Base-by-base conservation (phyloP, 2,797 vertebrate genomes). In the Cheirogaleus major region DNA sequence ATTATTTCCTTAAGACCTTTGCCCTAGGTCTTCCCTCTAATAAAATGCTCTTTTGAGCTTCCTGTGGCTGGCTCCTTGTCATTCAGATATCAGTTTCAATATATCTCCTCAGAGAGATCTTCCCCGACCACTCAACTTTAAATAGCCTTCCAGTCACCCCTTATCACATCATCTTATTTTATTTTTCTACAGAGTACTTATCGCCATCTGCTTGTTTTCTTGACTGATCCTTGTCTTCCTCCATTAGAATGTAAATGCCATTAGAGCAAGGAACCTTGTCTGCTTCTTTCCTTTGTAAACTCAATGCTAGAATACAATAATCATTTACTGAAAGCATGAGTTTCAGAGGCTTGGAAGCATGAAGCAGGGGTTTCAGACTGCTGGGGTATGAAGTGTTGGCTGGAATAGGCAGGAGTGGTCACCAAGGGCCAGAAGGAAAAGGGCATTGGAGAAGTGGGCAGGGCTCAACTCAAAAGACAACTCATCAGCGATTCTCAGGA, bases 1-100 rank as follows among this genome's bases (percentile, higher is more conserved):
- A 50, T 75, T 80, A 32, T 45, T 93, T 2, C 50, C 20, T 91
- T 95, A 67, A 50, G 41, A 85, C 73, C 17, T 70, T 76, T 93
- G 25, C 12, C 18, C 8, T 76, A 38, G 25, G 55, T 52, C 20
- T 55, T 93, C 25, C 20, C 50, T 93, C 22, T 76, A 73, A 83
- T 92, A 79, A 65, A 78, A 87, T 93, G 32, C 72, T 91, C 38
- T 89, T 83, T 91, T 69, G 65, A 81, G 35, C 50, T 72, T 93
- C 80, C 55, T 67, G 0, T 87, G 65, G 38, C 55, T 82, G 78
- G 22, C 32, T 91, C 23, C 5, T 48, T 73, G 23, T 81, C 55
- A 73, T 75, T 87, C 23, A 78, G 41, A 63, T 52, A 41, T 1
- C 43, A 48, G 8, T 63, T 84, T 84, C 18, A 85, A 0, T 23